Conservation (phyloP, 2,797 vertebrate genomes). For the Ceryle rudis region DNA sequence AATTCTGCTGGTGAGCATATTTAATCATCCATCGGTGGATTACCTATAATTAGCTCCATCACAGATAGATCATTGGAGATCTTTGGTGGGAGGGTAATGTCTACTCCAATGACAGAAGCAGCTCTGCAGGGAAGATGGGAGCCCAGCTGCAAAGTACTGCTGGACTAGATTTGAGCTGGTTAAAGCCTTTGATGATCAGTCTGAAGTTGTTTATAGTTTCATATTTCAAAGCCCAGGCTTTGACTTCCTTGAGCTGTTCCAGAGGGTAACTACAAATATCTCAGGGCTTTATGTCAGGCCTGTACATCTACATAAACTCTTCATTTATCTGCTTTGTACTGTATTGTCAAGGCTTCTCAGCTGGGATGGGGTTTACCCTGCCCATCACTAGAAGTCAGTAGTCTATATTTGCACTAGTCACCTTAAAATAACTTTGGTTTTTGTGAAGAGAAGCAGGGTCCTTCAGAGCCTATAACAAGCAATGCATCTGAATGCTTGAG, state of each 20-base stretch:
- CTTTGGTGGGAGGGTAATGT: background rate
- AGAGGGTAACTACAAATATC: background rate
- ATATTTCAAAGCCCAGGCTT: background rate
- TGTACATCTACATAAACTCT: background rate
- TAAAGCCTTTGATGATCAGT: background rate
- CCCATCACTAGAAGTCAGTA: background rate
- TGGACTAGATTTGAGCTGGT: background rate
- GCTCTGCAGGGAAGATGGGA: background rate
- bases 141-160: background rate
- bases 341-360: background rate
- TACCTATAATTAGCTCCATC: constrained; percentile 26
- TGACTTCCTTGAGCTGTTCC: background rate
- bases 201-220: background rate
- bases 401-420: background rate
- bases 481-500: background rate
- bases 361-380: background rate
- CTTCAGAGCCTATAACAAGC: background rate
- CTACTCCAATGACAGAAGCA: background rate
- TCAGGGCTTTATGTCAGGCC: background rate
- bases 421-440: background rate
- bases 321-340: background rate
- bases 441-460: background rate
- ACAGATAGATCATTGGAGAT: background rate
- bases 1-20: background rate
- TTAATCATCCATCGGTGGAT: constrained; percentile 7